Conservation (phyloP, 2,797 vertebrate genomes). For the Enteromius argenteus region DNA sequence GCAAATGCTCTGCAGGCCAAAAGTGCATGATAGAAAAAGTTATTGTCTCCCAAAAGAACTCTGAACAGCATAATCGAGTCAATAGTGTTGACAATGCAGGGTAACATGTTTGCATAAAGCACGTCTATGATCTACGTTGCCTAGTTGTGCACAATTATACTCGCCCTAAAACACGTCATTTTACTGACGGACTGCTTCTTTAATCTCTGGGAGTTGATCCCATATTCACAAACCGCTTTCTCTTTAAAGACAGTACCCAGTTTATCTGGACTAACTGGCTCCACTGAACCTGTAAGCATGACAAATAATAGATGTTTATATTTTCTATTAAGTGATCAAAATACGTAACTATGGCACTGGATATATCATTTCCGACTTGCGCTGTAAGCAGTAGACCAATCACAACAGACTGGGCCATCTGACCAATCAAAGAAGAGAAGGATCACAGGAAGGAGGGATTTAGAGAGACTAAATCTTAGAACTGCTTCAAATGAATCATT, state of each 20-base stretch:
- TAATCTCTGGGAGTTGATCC: background rate
- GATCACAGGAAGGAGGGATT: background rate
- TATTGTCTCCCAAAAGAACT: background rate
- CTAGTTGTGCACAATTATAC: background rate
- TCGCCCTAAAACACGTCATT: background rate
- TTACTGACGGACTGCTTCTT: background rate
- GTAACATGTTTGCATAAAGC: background rate
- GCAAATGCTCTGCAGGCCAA: background rate
- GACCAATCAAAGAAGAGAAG: background rate
- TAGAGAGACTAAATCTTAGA: background rate
- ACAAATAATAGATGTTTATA: background rate
- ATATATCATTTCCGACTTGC: background rate
- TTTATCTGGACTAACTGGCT: background rate
- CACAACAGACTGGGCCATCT: background rate
- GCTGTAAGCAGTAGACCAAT: background rate
- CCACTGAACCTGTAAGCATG: background rate
- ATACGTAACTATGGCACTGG: background rate
- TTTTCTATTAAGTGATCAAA: background rate
- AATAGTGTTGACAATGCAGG: background rate
- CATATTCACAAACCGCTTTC: background rate
- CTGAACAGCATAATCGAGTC: background rate
- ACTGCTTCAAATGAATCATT: background rate
- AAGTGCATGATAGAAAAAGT: background rate
- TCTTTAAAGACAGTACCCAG: background rate
- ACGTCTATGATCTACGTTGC: background rate